Conservation (phyloP, 1,140 invertebrate species). For the Hypsibius dujardini region DNA sequence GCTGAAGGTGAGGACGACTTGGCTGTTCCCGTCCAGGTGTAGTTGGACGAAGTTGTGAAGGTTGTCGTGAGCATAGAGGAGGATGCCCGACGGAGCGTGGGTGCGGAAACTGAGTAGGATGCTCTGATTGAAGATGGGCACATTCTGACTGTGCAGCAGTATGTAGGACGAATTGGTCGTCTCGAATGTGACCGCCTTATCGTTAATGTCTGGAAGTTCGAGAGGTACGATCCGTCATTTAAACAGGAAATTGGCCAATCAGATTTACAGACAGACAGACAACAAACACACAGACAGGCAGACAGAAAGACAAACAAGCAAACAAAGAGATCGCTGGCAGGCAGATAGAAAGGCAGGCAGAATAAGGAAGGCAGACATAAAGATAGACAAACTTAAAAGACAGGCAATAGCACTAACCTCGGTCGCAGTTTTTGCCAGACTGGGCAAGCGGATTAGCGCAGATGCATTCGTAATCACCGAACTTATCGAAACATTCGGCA, state of each 20-base stretch:
- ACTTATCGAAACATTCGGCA: conserved; percentile 16
- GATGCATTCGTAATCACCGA: background rate
- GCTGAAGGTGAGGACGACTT: conserved; percentile 11
- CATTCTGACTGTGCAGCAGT: background rate
- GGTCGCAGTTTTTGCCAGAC: background rate
- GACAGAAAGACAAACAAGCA: no score
- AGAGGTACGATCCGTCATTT: background rate
- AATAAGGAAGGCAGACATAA: no score
- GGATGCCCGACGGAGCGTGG: conserved; percentile 1
- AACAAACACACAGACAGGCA: no score
- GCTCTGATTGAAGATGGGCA: background rate
- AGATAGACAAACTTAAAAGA: no score
- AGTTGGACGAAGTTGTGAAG: conserved; percentile 8
- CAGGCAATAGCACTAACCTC: background rate
- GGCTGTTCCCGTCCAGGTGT: background rate
- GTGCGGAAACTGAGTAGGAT: conserved; percentile 1
- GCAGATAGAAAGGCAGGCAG: no score
- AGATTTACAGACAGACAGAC: background rate
- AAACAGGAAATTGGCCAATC: background rate
- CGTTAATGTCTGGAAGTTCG: conserved; percentile 8
- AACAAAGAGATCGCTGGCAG: no score
- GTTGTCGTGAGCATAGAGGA: conserved; percentile 15
- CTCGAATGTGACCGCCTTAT: background rate
- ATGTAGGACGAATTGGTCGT: background rate
- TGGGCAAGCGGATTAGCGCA: conserved; percentile 14